Evolutionary conservation across 1,140 invertebrate genomes (phyloP).

Genomic region (Dendroctonus ponderosae): DNA sequence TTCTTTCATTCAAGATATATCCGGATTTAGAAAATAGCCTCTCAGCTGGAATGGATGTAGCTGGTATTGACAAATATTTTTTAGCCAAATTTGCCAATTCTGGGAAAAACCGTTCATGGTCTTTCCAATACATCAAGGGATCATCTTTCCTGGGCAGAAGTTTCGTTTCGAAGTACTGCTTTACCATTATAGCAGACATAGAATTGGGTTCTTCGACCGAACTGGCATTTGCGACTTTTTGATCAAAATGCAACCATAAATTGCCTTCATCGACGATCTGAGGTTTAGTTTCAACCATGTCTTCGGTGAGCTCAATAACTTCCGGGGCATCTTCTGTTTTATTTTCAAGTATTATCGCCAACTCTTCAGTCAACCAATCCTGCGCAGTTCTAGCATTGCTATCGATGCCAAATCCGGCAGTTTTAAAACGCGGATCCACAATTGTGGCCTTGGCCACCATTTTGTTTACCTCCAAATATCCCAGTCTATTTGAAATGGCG

Average conservation of each 20-base stretch:
- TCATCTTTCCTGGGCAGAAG: constrained; percentile 34
- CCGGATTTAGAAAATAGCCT: constrained; percentile 43
- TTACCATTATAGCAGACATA: neutral
- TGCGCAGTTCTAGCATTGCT: constrained; percentile 41
- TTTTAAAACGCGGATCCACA: constrained; percentile 45
- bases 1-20: constrained; percentile 36
- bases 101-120: too few species aligned
- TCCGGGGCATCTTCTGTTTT: neutral
- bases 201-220: constrained; percentile 13
- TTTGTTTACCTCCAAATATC: constrained; percentile 38
- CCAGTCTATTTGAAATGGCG: constrained; percentile 35
- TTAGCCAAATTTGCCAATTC: constrained; percentile 29
- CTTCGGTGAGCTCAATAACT: neutral
- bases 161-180: constrained; percentile 41
- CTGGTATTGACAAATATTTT: constrained; percentile 37
- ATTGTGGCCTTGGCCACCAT: constrained; percentile 39
- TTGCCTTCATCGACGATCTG: neutral
- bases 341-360: constrained; percentile 3
- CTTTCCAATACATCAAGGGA: constrained; percentile 41
- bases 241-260: constrained; percentile 36
- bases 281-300: neutral
- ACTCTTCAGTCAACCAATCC: constrained; percentile 40
- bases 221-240: constrained; percentile 21
- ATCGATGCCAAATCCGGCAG: constrained; percentile 41
- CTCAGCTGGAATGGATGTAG: constrained; percentile 41